These are phyloP conservation scores for Platynereis dumerilii DNA, from an alignment of 2,888 invertebrate genomes.

Conservation along the genomic window DNA sequence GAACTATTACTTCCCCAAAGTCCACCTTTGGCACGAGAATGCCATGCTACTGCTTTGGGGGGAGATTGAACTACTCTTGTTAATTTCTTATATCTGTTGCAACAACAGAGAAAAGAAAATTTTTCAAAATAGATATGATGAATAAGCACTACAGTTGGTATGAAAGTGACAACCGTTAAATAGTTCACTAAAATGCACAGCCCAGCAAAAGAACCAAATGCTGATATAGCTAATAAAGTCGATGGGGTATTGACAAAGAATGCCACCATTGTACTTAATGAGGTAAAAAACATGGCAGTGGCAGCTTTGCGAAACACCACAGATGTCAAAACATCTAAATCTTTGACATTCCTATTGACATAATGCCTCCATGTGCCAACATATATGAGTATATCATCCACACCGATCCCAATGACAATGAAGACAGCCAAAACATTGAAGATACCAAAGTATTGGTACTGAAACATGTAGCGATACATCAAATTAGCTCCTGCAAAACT, in stretches of 20 bases:
- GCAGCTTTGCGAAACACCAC: conserved; percentile 52
- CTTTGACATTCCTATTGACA: conserved; percentile 32
- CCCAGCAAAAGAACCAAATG: conserved; percentile 55
- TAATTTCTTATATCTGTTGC: no score
- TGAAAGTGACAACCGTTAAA: conserved; percentile 55
- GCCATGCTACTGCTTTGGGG: no score
- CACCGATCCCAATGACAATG: conserved; percentile 58
- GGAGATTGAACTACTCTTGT: no score
- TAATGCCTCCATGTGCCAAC: conserved; percentile 55
- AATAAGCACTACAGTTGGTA: conserved; percentile 47
- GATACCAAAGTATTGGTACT: conserved; percentile 48
- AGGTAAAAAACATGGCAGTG: conserved; percentile 54
- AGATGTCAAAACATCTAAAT: conserved; percentile 45
- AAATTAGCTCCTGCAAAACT: conserved; percentile 38
- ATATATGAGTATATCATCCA: conserved; percentile 58
- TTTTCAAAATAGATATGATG: conserved; percentile 39
- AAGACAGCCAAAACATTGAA: conserved; percentile 60
- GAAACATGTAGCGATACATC: conserved; percentile 35
- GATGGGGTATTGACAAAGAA: conserved; percentile 53
- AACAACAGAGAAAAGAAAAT: conserved; percentile 33
- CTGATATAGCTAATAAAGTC: conserved; percentile 48
- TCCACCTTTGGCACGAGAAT: no score
- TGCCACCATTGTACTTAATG: conserved; percentile 54
- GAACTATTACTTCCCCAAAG: no score
- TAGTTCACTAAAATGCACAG: conserved; percentile 54